Percentiles rank a stretch among this genome's conserved stretches.
Evolutionary conservation across 2,888 invertebrate species (phyloP).

Genomic region (Tinea pellionella): DNA sequence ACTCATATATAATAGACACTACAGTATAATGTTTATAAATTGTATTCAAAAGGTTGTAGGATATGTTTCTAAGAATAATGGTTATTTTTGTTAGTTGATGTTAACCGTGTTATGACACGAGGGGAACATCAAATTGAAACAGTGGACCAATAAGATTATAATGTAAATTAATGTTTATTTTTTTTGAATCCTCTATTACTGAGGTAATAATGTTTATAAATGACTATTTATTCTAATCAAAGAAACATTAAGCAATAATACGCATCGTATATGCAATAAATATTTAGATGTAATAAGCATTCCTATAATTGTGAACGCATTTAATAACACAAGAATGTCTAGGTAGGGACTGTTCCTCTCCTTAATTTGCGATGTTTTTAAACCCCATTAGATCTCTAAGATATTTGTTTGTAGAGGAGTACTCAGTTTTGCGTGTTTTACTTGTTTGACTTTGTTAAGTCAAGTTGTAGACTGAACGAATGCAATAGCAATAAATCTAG

Average conservation of each 20-base stretch:
- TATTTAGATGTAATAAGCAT: background rate
- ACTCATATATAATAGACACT: too few species aligned
- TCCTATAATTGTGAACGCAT: background rate
- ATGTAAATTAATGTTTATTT: background rate
- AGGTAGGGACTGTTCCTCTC: background rate
- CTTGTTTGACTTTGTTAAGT: too few species aligned
- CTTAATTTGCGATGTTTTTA: background rate
- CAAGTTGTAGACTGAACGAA: background rate
- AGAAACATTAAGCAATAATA: background rate
- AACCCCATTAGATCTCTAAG: too few species aligned
- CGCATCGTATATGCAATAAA: background rate
- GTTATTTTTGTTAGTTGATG: background rate
- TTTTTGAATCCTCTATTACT: background rate
- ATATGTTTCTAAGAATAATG: background rate
- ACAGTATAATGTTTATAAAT: background rate
- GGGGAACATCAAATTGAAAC: background rate
- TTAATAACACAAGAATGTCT: background rate
- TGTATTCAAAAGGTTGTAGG: background rate
- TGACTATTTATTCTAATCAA: background rate
- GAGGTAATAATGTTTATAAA: background rate
- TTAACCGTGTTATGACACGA: background rate
- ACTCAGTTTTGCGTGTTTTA: too few species aligned
- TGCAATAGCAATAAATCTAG: background rate
- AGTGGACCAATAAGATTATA: constrained; percentile 6
- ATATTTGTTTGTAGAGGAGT: too few species aligned